phyloP scores from a whole-genome alignment of 2,888 invertebrate species.

The Norana najaformis region DNA sequence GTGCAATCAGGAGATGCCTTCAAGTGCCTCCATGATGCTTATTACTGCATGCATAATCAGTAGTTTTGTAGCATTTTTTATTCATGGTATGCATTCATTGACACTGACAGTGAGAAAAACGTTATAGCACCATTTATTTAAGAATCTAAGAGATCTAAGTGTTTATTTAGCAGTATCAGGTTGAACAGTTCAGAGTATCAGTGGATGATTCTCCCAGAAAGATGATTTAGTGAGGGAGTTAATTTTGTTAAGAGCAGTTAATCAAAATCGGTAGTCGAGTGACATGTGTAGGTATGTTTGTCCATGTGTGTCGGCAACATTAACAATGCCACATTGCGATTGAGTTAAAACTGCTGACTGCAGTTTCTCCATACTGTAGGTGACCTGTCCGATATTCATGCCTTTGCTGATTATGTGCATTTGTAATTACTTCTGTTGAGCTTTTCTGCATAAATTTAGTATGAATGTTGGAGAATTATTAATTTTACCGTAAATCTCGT shows the following conservation, averaged over 20 bases:
- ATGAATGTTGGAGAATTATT: not conserved
- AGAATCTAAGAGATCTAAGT: not conserved
- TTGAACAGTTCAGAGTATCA: not conserved
- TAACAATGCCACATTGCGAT: not conserved
- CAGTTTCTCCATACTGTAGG: not conserved
- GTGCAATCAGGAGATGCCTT: not conserved
- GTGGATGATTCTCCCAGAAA: not conserved
- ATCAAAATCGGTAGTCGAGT: not conserved
- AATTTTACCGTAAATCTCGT: not conserved
- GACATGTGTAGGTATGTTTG: not conserved
- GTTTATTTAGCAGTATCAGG: not conserved
- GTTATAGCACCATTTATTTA: slow-evolving; percentile 2
- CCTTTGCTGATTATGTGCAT: not conserved
- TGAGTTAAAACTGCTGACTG: not conserved
- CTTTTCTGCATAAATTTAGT: not conserved
- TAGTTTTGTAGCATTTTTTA: not conserved
- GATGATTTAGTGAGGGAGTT: not conserved
- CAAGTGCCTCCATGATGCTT: not conserved
- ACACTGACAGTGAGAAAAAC: not conserved
- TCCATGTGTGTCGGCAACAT: too few species aligned
- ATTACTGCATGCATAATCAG: not conserved
- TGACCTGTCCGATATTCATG: not conserved
- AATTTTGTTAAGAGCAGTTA: not conserved
- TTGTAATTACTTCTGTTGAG: not conserved
- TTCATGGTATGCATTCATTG: not conserved